Base-by-base conservation (phyloP, 2,797 vertebrate species). In the Microctenopoma lineatum region DNA sequence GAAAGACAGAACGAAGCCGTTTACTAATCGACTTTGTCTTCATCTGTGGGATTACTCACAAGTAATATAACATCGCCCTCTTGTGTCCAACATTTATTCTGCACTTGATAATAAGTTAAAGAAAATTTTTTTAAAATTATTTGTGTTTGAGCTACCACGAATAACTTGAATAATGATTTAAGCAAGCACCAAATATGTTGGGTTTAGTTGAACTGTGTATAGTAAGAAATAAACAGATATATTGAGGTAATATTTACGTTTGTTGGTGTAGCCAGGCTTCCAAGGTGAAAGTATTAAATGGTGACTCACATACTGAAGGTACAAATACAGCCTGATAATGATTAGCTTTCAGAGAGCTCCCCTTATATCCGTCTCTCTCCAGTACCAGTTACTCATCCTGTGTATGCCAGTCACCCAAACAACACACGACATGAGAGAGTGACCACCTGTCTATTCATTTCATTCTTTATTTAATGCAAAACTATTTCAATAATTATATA, bases 1-100 rank as follows among this genome's bases (percentile, higher is more conserved):
- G 45, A 60, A 62, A 65, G 16, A 53, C 4, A 61, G 41, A 59
- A 67, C 26, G 14, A 32, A 50, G 9, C 38, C 21, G 32, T 59
- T 63, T 14, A 8, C 12, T 32, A 13, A 58, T 6, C 4, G 3
- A 52, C 21, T 39, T 56, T 56, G 5, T 5, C 10, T 52, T 63
- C 16, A 16, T 65, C 10, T 62, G 34, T 34, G 10, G 58, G 54
- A 39, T 14, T 7, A 47, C 3, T 39, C 9, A 50, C 29, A 10
- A 54, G 13, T 66, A 10, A 59, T 75, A 62, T 34, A 71, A 79
- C 10, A 67, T 13, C 27, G 64, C 84, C 86, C 75, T 65, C 90
- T 88, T 36, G 85, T 85, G 90, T 55, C 66, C 27, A 27, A 38
- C 1, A 3, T 60, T 26, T 0, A 18, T 47, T 39, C 52, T 70